Conservation (phyloP, 2,797 vertebrate species). For the Zalophus californianus region DNA sequence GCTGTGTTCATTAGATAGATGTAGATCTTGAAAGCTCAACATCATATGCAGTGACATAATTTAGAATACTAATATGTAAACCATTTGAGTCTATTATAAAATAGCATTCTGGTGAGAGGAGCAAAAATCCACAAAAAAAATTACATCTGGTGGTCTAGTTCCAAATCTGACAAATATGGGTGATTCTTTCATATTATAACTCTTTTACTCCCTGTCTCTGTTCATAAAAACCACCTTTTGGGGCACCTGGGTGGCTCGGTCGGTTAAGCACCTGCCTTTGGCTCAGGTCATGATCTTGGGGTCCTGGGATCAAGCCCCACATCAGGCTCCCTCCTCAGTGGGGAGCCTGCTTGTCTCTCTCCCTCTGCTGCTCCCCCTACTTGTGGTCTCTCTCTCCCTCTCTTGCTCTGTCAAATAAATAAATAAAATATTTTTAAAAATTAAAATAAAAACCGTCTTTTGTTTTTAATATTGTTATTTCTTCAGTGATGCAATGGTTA, state of each 20-base stretch:
- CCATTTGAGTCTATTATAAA: neutral
- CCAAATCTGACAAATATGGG: neutral
- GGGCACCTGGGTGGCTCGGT: neutral
- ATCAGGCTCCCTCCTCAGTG: neutral
- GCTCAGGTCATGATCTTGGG: neutral
- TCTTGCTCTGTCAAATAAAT: too few species aligned
- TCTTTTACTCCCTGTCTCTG: neutral
- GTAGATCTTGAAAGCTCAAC: constrained; percentile 8
- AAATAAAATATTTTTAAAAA: too few species aligned
- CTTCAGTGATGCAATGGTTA: neutral
- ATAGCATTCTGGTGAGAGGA: neutral
- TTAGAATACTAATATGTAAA: neutral
- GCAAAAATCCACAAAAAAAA: neutral
- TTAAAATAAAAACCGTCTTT: neutral
- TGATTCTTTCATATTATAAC: neutral
- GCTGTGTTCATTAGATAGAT: neutral
- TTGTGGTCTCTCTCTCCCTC: too few species aligned
- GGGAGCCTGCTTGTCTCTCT: neutral
- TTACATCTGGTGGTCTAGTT: neutral
- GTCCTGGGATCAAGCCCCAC: neutral
- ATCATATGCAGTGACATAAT: neutral
- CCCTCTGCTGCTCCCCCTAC: too few species aligned
- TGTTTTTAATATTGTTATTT: neutral
- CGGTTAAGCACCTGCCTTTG: neutral
- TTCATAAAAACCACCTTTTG: constrained; percentile 14